Evolutionary conservation across 1,140 invertebrate species (phyloP).

Genomic region (Lanistes nyassanus): DNA sequence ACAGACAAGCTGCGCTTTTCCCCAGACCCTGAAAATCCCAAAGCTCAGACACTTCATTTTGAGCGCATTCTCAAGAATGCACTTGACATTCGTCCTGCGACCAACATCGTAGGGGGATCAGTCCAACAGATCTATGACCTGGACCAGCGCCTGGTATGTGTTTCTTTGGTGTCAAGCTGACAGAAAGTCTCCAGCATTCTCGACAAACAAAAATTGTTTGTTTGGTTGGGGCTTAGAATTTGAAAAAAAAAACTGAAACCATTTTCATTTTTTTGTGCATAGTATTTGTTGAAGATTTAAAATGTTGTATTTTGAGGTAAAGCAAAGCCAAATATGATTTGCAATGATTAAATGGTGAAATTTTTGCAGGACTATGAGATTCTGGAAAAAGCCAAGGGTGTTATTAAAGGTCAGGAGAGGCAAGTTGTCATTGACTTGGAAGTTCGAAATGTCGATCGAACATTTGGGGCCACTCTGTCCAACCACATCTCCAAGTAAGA

Average conservation of each 20-base stretch:
- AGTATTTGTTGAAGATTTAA: too few species aligned
- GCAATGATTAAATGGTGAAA: too few species aligned
- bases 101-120: constrained; percentile 91
- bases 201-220: too few species aligned
- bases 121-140: constrained; percentile 89
- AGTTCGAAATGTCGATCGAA: constrained; percentile 91
- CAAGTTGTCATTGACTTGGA: constrained; percentile 80
- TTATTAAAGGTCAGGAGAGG: constrained; percentile 78
- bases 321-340: too few species aligned
- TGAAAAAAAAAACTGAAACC: too few species aligned
- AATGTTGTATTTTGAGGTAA: too few species aligned
- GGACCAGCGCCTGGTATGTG: constrained; percentile 78
- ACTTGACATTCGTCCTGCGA: constrained; percentile 85
- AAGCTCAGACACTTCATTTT: constrained; percentile 88
- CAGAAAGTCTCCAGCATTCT: too few species aligned
- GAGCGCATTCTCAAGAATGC: constrained; percentile 89
- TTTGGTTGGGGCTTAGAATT: too few species aligned
- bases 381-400: constrained; percentile 79
- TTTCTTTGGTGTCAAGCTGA: too few species aligned
- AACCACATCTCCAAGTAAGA: constrained; percentile 91
- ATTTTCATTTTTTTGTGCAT: too few species aligned
- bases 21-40: constrained; percentile 73
- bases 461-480: constrained; percentile 93
- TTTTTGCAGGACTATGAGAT: constrained; percentile 79
- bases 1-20: constrained; percentile 79